Conservation (phyloP, 2,113 vertebrate genomes). For the Falco punctatus region DNA sequence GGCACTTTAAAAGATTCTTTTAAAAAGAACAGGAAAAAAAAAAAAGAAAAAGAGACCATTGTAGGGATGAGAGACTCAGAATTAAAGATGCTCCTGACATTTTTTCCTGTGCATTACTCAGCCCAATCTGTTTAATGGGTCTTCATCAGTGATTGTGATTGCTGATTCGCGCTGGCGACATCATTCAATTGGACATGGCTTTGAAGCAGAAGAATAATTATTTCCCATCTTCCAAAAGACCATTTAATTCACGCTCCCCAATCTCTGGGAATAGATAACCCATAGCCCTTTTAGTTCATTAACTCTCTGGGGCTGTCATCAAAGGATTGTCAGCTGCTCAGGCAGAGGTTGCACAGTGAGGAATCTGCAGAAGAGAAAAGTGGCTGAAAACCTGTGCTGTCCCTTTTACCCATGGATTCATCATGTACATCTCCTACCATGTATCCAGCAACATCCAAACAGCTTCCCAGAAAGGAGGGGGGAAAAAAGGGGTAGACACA, state of each 20-base stretch:
- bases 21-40: background rate
- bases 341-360: background rate
- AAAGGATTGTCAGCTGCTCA: slow-evolving; percentile 50
- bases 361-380: background rate
- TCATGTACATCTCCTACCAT: background rate
- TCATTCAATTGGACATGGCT: slow-evolving; percentile 73
- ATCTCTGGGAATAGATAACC: slow-evolving; percentile 69
- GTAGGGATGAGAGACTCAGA: slow-evolving; percentile 41
- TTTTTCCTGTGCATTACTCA: slow-evolving; percentile 67
- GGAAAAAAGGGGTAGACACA: background rate
- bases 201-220: slow-evolving; percentile 75
- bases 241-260: slow-evolving; percentile 67
- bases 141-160: slow-evolving; percentile 68
- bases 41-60: background rate
- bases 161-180: slow-evolving; percentile 68
- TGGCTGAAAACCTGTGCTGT: background rate
- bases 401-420: background rate
- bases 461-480: background rate
- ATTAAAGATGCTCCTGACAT: slow-evolving; percentile 54
- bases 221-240: slow-evolving; percentile 71
- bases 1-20: background rate
- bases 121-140: slow-evolving; percentile 75
- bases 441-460: background rate
- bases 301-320: slow-evolving; percentile 58
- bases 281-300: slow-evolving; percentile 61